A percentile compares a stretch with the other conserved stretches of the same genome.
phyloP scores from a whole-genome alignment of 2,888 invertebrate genomes.

The Drosophila eohydei region DNA sequence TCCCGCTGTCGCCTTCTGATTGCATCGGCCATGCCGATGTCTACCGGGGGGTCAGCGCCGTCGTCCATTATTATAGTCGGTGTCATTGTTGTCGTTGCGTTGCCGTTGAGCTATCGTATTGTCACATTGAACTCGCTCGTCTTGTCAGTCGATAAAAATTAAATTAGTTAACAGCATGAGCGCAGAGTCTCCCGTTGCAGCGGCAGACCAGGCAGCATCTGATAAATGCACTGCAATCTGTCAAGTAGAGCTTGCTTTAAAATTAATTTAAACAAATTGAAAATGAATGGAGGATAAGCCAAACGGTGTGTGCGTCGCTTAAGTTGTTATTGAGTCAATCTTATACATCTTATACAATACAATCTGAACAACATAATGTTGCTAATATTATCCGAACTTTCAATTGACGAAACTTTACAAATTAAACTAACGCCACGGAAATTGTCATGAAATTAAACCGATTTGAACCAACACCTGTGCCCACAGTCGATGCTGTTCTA shows the following conservation, averaged over 20 bases:
- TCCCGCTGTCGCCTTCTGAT: slow-evolving; percentile 42
- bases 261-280: slow-evolving; percentile 73
- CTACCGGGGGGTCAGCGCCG: slow-evolving; percentile 14
- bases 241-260: slow-evolving; percentile 48
- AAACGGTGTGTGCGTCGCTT: slow-evolving; percentile 22
- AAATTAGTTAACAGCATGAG: slow-evolving; percentile 60
- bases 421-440: slow-evolving; percentile 31
- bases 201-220: slow-evolving; percentile 25
- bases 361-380: neutral
- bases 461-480: slow-evolving; percentile 4
- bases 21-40: slow-evolving; percentile 25
- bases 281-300: slow-evolving; percentile 47
- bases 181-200: neutral
- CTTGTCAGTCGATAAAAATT: slow-evolving; percentile 69
- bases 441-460: slow-evolving; percentile 13
- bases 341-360: neutral
- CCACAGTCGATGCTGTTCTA: slow-evolving; percentile 19
- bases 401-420: slow-evolving; percentile 12
- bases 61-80: slow-evolving; percentile 39
- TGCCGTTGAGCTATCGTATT: slow-evolving; percentile 53
- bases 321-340: slow-evolving; percentile 12
- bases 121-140: slow-evolving; percentile 62
- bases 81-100: slow-evolving; percentile 22
- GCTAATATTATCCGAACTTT: neutral
- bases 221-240: slow-evolving; percentile 55